Evolutionary conservation across 1,140 invertebrate species (phyloP), one percentile per base, ranked within the genome.

Genomic region (Latrodectus geometricus): DNA sequence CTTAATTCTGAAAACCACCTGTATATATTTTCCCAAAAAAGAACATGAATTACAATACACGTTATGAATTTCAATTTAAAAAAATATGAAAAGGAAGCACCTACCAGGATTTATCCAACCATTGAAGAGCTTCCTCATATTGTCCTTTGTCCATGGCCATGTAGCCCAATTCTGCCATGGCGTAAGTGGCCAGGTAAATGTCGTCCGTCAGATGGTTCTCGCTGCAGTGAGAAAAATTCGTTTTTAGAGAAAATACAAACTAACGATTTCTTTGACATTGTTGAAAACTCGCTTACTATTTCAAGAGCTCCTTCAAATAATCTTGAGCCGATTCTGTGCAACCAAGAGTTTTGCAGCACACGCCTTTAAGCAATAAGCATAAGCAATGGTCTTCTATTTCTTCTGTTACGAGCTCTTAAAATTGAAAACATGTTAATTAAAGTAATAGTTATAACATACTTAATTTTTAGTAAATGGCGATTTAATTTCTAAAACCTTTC

Each of bases 121-220:
- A 80, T 23, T 87, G 68, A 1, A 80, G 14, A 8, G 96, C 96
- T 84, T 94, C 93, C 52, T 94, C 92, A 52, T 90, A 91, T 50
- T 95, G 93, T 15, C 94, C 94, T 88, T 94, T 92, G 52, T 94
- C 92, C 89, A 95, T 93, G 89, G 95, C 94, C 21, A 97, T 91
- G 87, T 97, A 92, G 17, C 95, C 97, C 74, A 97, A 91, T 91
- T 99, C 98, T 21, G 97, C 95, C 49, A 95, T 93, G 0, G 97
- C 94, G 91, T 96, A 98, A 5, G 98, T 97, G 49, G 96, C 92
- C 23, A 99, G 90, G 91, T 96, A 98, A 0, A 93, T 93, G 90
- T 98, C 97, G 87, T 96, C 95, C 83, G 95, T 94, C 35, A 98
- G 93, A 72, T 94, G 93, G 89, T 95, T 96, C 89, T 96, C 95